Conservation (phyloP, 2,797 vertebrate species). For the Lepilemur septentrionalis region DNA sequence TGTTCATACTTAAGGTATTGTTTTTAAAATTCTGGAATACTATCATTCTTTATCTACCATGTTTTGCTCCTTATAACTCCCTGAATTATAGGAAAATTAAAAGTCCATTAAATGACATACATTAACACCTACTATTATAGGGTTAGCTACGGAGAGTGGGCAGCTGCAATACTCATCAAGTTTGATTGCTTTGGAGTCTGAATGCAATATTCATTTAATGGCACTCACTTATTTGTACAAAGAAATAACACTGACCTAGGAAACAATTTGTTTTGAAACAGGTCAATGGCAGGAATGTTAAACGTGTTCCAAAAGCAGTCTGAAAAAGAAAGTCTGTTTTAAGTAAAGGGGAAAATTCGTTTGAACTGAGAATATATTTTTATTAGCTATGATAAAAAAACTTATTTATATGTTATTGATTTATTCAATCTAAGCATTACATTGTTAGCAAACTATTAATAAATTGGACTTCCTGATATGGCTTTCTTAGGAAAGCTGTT, state of each 20-base stretch:
- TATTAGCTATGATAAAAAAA: not conserved
- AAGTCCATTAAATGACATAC: conserved; percentile 70
- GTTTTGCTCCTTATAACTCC: conserved; percentile 71
- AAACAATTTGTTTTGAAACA: conserved; percentile 15
- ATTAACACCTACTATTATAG: conserved; percentile 67
- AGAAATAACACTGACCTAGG: conserved; percentile 7
- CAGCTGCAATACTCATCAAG: conserved; percentile 51
- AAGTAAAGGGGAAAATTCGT: not conserved
- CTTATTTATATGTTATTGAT: not conserved
- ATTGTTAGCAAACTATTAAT: not conserved
- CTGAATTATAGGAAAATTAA: conserved; percentile 78
- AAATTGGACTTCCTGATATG: not conserved
- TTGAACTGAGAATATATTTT: not conserved
- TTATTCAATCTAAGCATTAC: not conserved
- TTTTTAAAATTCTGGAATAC: conserved; percentile 53
- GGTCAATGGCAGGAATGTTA: conserved; percentile 20
- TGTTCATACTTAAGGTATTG: conserved; percentile 65
- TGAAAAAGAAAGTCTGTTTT: not conserved
- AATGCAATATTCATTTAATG: conserved; percentile 65
- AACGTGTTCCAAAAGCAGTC: not conserved
- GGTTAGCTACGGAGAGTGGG: conserved; percentile 53
- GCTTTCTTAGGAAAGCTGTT: not conserved
- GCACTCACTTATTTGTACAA: not conserved
- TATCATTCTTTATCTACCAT: conserved; percentile 59
- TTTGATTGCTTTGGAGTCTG: conserved; percentile 74